Base-by-base conservation (phyloP, 2,888 invertebrate genomes). In the Brenthis hecate region DNA sequence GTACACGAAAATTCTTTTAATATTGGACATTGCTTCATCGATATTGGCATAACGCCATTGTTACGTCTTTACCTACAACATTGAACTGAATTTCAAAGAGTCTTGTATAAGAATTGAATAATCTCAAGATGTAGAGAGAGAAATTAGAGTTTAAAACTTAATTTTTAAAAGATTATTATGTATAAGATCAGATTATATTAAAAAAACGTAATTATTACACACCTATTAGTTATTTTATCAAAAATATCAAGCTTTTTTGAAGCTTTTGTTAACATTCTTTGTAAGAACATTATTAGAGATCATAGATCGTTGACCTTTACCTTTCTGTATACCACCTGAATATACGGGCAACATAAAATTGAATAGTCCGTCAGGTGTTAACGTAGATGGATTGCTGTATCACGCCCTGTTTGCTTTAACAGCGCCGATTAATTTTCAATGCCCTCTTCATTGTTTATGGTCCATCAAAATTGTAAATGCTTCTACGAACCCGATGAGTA, bases 401-500 rank as follows among this genome's bases (percentile, higher is more conserved):
- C 48, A 50, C 55, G 63, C 56, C 50, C 54, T 47, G 65, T 65
- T 65, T 43, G 32, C 56, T 67, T 70, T 65, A 43, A 68, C 67
- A 51, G 70, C 65, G 13, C 51, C 11, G 47, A 56, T 67, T 72
- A 70, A 67, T 68, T 67, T 68, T 53, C 67, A 71, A 66, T 66
- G 61, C 48, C 55, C 55, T 51, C 57, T 61, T 65, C 66, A 70
- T 68, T 72, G 72, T 72, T 62, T 68, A 63, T 65, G 56, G 68
- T 60, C 58, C 56, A 67, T 70, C 70, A 72, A 72, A 70, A 63
- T 72, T 67, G 69, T 69, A 69, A 69, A 72, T 60, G 66, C 54
- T 67, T 69, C 72, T 23, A 56, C 64, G 61, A 51, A 67, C 53
- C 23, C 60, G 64, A 53, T 56, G 63, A 23, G 58, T 66, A 63